A percentile compares a stretch with the other conserved stretches of the same genome.
Evolutionary conservation across 2,113 vertebrate genomes (phyloP).

Genomic region (Piaya cayana): DNA sequence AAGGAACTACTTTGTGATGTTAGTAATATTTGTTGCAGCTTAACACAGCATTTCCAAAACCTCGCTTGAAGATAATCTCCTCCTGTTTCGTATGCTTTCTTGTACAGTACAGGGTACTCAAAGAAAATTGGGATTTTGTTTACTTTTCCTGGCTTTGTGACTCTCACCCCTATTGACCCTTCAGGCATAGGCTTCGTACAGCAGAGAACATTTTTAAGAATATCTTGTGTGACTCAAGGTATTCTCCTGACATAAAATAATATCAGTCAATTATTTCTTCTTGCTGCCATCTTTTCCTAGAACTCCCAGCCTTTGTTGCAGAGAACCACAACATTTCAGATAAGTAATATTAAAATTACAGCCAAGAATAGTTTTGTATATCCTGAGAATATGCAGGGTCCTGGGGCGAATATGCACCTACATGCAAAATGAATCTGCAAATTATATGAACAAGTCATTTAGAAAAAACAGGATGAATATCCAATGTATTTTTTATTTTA

Average conservation of each 20-base stretch:
- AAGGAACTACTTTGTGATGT: neutral
- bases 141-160: neutral
- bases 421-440: neutral
- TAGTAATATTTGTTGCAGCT: neutral
- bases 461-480: neutral
- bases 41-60: neutral
- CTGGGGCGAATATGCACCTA: neutral
- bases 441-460: neutral
- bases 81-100: neutral
- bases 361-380: neutral
- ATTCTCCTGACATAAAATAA: neutral
- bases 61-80: neutral
- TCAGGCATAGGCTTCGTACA: neutral
- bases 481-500: neutral
- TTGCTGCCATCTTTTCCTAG: neutral
- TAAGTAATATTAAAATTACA: neutral
- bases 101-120: neutral
- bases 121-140: neutral
- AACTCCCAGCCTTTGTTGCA: neutral
- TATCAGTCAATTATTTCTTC: neutral
- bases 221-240: neutral
- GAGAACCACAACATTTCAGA: neutral
- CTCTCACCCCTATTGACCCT: neutral
- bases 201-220: neutral
- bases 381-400: neutral